Evolutionary conservation across 2,113 vertebrate genomes (phyloP).

Genomic region (Microcebus lehilahytsara): DNA sequence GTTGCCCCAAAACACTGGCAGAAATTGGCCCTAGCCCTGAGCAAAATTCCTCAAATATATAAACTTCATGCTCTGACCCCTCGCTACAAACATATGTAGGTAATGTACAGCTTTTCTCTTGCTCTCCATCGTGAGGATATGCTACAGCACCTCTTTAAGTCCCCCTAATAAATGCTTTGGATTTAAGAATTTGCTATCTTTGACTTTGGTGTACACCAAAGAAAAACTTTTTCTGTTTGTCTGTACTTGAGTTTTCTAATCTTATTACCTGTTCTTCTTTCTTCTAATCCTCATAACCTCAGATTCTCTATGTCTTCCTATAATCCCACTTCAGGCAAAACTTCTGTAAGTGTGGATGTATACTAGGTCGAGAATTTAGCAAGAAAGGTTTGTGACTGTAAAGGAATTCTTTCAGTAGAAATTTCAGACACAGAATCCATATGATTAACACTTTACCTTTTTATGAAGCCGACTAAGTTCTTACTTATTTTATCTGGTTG

Average conservation of each 20-base stretch:
- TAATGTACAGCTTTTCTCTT: background rate
- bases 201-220: background rate
- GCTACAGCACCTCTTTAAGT: background rate
- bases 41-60: background rate
- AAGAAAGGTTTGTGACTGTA: background rate
- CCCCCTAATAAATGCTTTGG: background rate
- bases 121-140: background rate
- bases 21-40: background rate
- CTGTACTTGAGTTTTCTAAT: background rate
- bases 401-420: background rate
- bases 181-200: background rate
- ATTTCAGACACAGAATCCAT: background rate
- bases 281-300: background rate
- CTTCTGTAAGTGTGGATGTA: background rate
- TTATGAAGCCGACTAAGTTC: background rate
- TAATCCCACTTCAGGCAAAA: background rate
- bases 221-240: background rate
- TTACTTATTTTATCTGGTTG: background rate
- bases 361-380: background rate
- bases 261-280: background rate
- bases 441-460: background rate
- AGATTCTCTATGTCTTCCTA: background rate
- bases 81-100: background rate
- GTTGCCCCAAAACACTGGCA: background rate
- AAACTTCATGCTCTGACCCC: background rate